A percentile compares a stretch with the other conserved stretches of the same genome.
Conservation (phyloP, 2,113 vertebrate species). For the Cynopterus brachyotis region DNA sequence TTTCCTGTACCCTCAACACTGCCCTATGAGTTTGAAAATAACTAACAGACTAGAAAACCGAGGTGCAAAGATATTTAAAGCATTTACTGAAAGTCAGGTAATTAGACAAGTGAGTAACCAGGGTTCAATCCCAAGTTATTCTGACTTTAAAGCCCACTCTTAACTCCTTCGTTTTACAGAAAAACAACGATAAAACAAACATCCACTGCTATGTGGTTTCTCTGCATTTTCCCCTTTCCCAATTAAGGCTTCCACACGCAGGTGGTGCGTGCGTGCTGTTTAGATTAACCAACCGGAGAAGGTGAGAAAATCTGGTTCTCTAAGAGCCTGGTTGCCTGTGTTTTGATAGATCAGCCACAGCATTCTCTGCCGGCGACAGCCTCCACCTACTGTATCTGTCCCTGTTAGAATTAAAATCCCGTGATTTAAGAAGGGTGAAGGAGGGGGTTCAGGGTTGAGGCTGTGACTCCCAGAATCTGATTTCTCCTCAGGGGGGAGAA, state of each 20-base stretch:
- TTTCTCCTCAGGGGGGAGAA: neutral
- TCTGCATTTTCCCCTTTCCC: neutral
- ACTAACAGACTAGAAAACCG: neutral
- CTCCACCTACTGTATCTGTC: neutral
- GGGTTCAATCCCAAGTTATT: neutral
- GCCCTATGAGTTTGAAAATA: neutral
- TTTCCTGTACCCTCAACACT: neutral
- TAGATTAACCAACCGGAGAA: neutral
- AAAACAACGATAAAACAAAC: neutral
- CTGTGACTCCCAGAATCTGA: neutral
- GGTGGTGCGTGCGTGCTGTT: neutral
- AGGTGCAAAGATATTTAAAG: neutral
- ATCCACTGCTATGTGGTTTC: neutral
- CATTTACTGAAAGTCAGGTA: neutral
- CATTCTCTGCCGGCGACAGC: neutral
- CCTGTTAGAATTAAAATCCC: neutral
- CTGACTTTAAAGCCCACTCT: neutral
- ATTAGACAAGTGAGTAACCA: neutral
- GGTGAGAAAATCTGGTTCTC: neutral
- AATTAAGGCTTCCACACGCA: neutral
- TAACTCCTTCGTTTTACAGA: neutral
- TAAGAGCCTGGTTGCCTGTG: fast-evolving
- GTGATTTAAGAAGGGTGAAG: neutral
- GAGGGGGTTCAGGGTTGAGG: too few relatives aligned
- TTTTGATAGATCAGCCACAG: neutral